phyloP scores from a whole-genome alignment of 2,888 invertebrate species.

The Agrilus cyanescens region DNA sequence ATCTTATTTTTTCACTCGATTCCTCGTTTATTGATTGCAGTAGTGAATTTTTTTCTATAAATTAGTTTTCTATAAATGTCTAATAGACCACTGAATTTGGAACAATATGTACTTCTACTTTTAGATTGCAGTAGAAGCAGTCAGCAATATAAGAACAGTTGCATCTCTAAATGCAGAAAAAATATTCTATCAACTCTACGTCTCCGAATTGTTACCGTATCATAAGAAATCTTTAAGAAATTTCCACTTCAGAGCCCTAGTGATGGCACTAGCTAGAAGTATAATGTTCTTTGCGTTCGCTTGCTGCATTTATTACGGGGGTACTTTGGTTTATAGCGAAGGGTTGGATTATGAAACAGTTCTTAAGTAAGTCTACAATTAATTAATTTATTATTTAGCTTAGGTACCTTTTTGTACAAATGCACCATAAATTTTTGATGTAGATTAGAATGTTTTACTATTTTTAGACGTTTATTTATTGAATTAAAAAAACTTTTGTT shows the following conservation, averaged over 20 bases:
- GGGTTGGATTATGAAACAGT: constrained; percentile 45
- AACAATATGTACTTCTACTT: constrained; percentile 9
- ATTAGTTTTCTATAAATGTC: no score
- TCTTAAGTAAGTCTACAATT: constrained; percentile 50
- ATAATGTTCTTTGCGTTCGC: constrained; percentile 63
- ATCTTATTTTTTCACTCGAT: no score
- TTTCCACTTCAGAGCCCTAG: constrained; percentile 54
- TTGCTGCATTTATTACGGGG: constrained; percentile 62
- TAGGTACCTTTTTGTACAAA: no score
- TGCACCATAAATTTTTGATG: no score
- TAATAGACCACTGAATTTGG: no score
- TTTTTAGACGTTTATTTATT: no score
- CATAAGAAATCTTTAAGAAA: constrained; percentile 44
- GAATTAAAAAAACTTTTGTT: no score
- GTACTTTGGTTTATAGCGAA: constrained; percentile 50
- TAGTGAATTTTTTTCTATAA: no score
- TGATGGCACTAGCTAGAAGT: constrained; percentile 61
- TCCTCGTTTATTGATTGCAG: no score
- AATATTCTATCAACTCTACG: constrained; percentile 52
- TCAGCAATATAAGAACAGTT: constrained; percentile 66
- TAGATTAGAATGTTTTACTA: no score
- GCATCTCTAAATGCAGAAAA: constrained; percentile 61
- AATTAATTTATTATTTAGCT: no score
- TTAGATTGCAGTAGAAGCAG: constrained; percentile 64
- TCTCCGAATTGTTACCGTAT: constrained; percentile 46